Evolutionary conservation across 2,797 vertebrate genomes (phyloP).

Genomic region (Decapterus maruadsi): DNA sequence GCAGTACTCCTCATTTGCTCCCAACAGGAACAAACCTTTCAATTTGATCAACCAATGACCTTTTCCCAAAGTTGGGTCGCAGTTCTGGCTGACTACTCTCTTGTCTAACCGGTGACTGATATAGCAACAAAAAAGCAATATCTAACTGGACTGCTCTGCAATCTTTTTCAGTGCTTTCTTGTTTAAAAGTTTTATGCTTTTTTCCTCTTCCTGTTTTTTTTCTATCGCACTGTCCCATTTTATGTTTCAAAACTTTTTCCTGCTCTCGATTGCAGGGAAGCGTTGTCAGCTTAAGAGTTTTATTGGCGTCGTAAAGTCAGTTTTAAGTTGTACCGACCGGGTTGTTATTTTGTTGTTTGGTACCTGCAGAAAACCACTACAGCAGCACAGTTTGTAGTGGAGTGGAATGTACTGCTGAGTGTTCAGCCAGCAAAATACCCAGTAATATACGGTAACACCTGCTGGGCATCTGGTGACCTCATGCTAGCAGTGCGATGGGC

Average conservation of each 20-base stretch:
- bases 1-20: background rate
- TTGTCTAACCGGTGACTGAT: background rate
- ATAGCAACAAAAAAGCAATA: background rate
- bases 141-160: background rate
- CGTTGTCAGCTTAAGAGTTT: background rate
- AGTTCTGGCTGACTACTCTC: background rate
- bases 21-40: background rate
- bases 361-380: background rate
- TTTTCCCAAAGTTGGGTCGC: background rate
- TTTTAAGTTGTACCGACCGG: background rate
- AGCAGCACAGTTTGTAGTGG: conserved; percentile 10
- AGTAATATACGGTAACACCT: conserved; percentile 30
- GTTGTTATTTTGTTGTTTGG: conserved; percentile 1
- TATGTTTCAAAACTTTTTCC: background rate
- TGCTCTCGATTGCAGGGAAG: background rate
- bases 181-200: background rate
- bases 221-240: background rate
- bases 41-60: background rate
- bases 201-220: background rate
- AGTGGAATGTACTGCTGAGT: background rate
- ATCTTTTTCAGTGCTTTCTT: background rate
- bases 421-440: background rate
- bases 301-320: conserved; percentile 7
- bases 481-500: background rate
- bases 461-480: conserved; percentile 38